These are phyloP conservation scores for Acronicta psi DNA, from an alignment of 2,888 invertebrate genomes.

Conservation along the genomic window DNA sequence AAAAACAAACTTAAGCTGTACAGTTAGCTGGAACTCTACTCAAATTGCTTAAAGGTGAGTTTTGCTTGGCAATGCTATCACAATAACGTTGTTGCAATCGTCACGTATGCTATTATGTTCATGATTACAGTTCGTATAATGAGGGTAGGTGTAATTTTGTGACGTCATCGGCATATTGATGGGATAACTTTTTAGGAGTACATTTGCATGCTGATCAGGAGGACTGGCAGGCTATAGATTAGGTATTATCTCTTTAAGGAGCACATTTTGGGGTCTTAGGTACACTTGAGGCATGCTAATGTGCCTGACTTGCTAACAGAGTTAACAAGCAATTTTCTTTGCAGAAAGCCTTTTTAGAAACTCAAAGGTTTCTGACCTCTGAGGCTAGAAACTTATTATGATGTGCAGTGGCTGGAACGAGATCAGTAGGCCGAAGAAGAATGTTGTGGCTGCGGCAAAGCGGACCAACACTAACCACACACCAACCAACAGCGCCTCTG, in stretches of 20 bases:
- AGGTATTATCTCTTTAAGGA: conserved; percentile 32
- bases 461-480: too few relatives aligned
- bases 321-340: too few relatives aligned
- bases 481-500: too few relatives aligned
- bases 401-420: too few relatives aligned
- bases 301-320: too few relatives aligned
- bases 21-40: conserved; percentile 35
- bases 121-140: conserved; percentile 70
- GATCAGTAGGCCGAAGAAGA: too few relatives aligned
- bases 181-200: conserved; percentile 45
- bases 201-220: conserved; percentile 39
- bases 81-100: conserved; percentile 56
- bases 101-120: conserved; percentile 69
- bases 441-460: too few relatives aligned
- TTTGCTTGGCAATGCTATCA: conserved; percentile 46
- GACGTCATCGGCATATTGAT: conserved; percentile 71
- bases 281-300: conserved; percentile 17
- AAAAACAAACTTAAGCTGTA: conserved; percentile 51
- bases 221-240: conserved; percentile 32
- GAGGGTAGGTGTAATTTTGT: conserved; percentile 68
- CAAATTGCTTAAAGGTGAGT: conserved; percentile 48
- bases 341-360: too few relatives aligned
- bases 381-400: too few relatives aligned
- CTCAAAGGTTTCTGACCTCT: too few relatives aligned
- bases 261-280: conserved; percentile 10